Evolutionary conservation across 2,797 vertebrate species (phyloP), one percentile per base, ranked within the genome.

Genomic region (Todus mexicanus): DNA sequence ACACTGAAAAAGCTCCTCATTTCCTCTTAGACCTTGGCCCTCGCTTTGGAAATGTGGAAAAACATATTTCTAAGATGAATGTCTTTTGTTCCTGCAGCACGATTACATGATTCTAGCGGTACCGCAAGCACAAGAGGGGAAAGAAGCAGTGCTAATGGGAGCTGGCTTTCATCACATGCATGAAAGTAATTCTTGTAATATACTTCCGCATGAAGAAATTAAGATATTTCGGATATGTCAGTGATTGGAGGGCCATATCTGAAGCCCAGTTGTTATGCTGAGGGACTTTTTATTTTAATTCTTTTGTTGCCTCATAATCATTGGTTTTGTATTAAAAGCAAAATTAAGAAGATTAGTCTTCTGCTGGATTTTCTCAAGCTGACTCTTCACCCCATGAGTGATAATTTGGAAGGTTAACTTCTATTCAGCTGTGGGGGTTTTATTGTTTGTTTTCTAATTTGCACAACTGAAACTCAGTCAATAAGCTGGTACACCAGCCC

Each of bases 391-490:
- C 18, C 25, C 42, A 8, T 19, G 69, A 20, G 65, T 37, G 78
- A 19, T 61, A 53, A 31, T 83, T 87, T 69, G 82, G 73, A 47
- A 71, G 45, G 53, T 33, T 86, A 61, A 51, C 7, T 85, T 86
- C 82, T 63, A 4, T 53, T 86, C 63, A 69, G 23, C 22, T 35
- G 10, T 31, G 31, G 31, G 7, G 29, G 5, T 48, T 27, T 60
- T 33, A 63, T 50, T 50, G 25, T 51, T 31, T 54, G 31, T 31
- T 42, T 65, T 77, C 63, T 9, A 42, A 81, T 95, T 89, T 80
- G 38, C 84, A 87, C 91, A 92, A 80, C 79, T 91, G 96, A 96
- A 96, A 96, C 87, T n/a, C 61, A 9, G 40, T 33, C 51, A 45
- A n/a, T 54, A 71, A 65, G 56, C 84, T 61, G 84, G 73, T 68